phyloP scores from a whole-genome alignment of 2,113 vertebrate genomes.

The Antigone vipio region DNA sequence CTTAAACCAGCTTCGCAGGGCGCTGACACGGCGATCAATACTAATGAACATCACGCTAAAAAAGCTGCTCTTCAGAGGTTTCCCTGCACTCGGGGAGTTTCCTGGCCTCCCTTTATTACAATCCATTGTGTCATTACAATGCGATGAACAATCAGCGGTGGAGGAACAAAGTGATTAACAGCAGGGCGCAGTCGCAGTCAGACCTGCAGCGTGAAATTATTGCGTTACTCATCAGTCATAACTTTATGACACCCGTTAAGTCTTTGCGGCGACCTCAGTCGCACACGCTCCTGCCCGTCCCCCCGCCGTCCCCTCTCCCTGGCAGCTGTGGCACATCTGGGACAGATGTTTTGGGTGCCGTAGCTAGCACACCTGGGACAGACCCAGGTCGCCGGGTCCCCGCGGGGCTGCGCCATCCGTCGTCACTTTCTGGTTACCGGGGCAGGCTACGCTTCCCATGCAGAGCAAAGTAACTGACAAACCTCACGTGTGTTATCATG shows the following conservation, averaged over 20 bases:
- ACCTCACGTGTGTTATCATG: rapidly evolving
- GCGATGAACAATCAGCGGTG: not conserved
- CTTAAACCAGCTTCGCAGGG: not conserved
- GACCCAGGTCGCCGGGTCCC: not conserved
- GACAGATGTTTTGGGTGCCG: rapidly evolving
- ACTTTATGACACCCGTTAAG: rapidly evolving
- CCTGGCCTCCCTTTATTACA: not conserved
- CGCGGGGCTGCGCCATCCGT: rapidly evolving
- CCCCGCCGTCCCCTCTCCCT: not conserved
- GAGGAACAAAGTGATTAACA: not conserved
- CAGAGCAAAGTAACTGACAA: rapidly evolving
- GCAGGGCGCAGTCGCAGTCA: not conserved
- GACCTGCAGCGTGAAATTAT: rapidly evolving
- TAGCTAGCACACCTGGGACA: rapidly evolving
- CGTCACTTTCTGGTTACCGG: too few relatives aligned
- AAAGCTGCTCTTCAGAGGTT: not conserved
- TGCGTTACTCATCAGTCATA: not conserved
- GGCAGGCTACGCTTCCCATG: not conserved
- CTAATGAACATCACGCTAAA: not conserved
- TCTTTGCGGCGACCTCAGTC: rapidly evolving
- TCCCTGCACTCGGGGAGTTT: not conserved
- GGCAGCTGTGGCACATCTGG: not conserved
- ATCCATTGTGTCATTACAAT: rapidly evolving
- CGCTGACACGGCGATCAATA: not conserved
- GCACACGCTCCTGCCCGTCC: rapidly evolving